phyloP scores from a whole-genome alignment of 2,113 vertebrate species.

The Anarhynchus alexandrinus region DNA sequence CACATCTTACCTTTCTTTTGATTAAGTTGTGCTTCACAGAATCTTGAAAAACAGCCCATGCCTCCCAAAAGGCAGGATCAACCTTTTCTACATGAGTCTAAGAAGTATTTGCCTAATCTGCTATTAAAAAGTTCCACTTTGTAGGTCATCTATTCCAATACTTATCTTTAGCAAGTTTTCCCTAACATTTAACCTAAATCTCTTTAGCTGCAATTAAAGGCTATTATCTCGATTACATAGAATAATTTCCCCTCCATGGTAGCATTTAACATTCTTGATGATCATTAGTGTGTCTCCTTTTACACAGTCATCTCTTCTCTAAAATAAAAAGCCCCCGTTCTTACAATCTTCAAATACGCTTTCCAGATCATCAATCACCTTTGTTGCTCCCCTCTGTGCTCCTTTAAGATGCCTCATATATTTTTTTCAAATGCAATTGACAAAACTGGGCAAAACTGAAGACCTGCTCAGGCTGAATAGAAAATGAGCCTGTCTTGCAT shows the following conservation, averaged over 20 bases:
- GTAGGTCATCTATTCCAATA: background rate
- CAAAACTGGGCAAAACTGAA: background rate
- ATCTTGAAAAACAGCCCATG: background rate
- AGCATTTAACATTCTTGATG: background rate
- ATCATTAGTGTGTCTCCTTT: background rate
- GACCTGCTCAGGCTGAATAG: background rate
- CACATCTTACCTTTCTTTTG: background rate
- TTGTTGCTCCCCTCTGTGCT: background rate
- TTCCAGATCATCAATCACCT: background rate
- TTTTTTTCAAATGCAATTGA: background rate
- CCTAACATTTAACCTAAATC: background rate
- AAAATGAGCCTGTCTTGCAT: background rate
- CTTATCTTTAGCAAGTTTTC: background rate
- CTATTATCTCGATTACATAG: background rate
- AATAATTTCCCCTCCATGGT: no score
- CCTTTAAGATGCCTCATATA: background rate
- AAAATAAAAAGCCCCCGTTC: background rate
- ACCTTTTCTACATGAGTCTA: background rate
- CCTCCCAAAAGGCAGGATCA: background rate
- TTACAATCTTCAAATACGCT: background rate
- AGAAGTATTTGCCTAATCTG: background rate
- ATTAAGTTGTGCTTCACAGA: background rate
- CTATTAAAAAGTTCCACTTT: background rate
- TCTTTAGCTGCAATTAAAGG: background rate
- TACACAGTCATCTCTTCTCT: background rate